Conservation (phyloP, 2,113 vertebrate genomes). For the Pelusios castaneus region DNA sequence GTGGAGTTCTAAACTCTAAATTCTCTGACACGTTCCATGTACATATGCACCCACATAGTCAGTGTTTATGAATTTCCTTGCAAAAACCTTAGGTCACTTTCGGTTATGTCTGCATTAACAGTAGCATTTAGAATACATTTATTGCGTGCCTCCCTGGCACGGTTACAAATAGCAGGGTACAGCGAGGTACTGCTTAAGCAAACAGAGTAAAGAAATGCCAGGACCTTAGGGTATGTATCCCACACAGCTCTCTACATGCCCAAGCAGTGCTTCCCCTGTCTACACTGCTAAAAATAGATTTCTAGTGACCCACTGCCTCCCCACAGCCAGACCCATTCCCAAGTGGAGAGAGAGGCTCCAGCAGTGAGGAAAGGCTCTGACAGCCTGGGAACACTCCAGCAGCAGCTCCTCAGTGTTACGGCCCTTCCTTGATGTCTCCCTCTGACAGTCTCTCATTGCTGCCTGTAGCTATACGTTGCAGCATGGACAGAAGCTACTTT, state of each 20-base stretch:
- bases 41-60: rapidly evolving
- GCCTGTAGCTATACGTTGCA: not conserved
- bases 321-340: not conserved
- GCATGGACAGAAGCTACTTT: not conserved
- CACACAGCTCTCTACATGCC: too few species aligned
- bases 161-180: too few species aligned
- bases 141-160: too few species aligned
- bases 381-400: not conserved
- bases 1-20: not conserved
- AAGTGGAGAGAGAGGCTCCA: not conserved
- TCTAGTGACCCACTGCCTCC: not conserved
- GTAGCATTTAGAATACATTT: too few species aligned
- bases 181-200: too few species aligned
- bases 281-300: not conserved
- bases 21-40: not conserved
- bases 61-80: not conserved
- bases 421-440: not conserved
- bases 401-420: not conserved
- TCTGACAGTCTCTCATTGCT: not conserved
- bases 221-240: too few species aligned
- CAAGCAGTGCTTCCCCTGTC: too few species aligned
- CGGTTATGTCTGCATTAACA: too few species aligned
- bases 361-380: not conserved
- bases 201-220: too few species aligned
- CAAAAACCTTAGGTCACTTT: not conserved